A percentile compares a stretch with the other conserved stretches of the same genome.
These are phyloP conservation scores for Drosophila jambulina DNA, from an alignment of 1,140 invertebrate genomes.

Conservation along the genomic window DNA sequence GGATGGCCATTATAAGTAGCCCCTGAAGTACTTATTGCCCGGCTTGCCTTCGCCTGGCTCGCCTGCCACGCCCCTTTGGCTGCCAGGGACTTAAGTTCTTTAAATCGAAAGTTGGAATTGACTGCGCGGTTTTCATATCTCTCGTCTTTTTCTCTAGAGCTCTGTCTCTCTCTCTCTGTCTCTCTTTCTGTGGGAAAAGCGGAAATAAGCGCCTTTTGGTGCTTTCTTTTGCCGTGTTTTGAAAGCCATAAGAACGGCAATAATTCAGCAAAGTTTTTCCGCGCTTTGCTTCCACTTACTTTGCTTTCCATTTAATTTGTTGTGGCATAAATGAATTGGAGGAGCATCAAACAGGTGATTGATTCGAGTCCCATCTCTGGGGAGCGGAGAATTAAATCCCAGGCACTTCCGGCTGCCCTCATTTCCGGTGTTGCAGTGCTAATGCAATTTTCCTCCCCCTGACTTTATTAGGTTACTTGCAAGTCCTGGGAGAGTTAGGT, in stretches of 20 bases:
- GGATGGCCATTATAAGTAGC: constrained; percentile 65
- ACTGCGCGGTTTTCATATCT: constrained; percentile 16
- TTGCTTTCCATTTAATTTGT: constrained; percentile 17
- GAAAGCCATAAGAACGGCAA: constrained; percentile 1
- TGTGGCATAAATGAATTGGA: constrained; percentile 17
- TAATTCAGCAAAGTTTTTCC: constrained; percentile 20
- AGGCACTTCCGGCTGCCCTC: constrained; percentile 1
- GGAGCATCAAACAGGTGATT: constrained; percentile 10
- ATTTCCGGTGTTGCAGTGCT: neutral
- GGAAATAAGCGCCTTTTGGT: constrained; percentile 16
- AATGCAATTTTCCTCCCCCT: constrained; percentile 1
- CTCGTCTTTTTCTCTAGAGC: neutral
- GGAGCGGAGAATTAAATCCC: neutral
- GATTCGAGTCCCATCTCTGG: constrained; percentile 1
- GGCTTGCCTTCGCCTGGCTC: constrained; percentile 46
- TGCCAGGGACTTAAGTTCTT: constrained; percentile 38
- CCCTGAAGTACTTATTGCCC: constrained; percentile 61
- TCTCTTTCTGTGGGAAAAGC: neutral
- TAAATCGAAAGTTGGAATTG: constrained; percentile 49
- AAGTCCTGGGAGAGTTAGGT: neutral
- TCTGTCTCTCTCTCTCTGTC: neutral
- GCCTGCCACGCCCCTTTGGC: constrained; percentile 21
- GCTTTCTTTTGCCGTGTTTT: constrained; percentile 2
- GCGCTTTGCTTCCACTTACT: constrained; percentile 1
- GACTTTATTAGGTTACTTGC: neutral